phyloP scores from a whole-genome alignment of 2,797 vertebrate genomes.

The Gadopsis marmoratus region DNA sequence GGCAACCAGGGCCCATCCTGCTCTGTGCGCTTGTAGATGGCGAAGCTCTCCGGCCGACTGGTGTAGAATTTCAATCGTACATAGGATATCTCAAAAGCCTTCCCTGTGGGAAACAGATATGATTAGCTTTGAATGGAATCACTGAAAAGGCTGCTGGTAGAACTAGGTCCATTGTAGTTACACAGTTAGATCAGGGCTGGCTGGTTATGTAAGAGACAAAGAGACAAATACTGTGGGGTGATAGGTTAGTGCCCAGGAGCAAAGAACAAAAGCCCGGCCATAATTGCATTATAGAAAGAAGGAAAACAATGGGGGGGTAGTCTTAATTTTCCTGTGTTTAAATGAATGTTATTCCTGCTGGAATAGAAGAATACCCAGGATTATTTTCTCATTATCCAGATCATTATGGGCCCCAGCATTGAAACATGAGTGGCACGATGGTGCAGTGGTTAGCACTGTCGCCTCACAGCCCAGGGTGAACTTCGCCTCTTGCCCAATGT shows the following conservation, averaged over 20 bases:
- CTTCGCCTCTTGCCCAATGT: too few species aligned
- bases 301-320: constrained; percentile 61
- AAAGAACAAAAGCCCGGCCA: constrained; percentile 28
- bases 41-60: constrained; percentile 95
- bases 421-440: constrained; percentile 28
- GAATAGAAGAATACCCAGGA: constrained; percentile 59
- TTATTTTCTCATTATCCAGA: constrained; percentile 72
- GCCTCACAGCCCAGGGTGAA: too few species aligned
- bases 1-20: constrained; percentile 88
- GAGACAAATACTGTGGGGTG: constrained; percentile 48
- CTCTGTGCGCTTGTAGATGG: constrained; percentile 90
- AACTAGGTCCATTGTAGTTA: constrained; percentile 37
- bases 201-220: constrained; percentile 51
- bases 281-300: constrained; percentile 66
- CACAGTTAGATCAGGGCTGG: constrained; percentile 29
- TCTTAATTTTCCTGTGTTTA: constrained; percentile 70
- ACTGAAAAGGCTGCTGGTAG: constrained; percentile 25
- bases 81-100: constrained; percentile 96
- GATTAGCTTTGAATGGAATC: constrained; percentile 52
- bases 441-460: too few species aligned
- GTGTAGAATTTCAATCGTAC: constrained; percentile 95
- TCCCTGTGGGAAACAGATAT: constrained; percentile 84
- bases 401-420: constrained; percentile 53
- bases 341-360: constrained; percentile 69
- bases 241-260: constrained; percentile 53